Conservation (phyloP, 1,140 invertebrate species). For the Scaptomyza montana region DNA sequence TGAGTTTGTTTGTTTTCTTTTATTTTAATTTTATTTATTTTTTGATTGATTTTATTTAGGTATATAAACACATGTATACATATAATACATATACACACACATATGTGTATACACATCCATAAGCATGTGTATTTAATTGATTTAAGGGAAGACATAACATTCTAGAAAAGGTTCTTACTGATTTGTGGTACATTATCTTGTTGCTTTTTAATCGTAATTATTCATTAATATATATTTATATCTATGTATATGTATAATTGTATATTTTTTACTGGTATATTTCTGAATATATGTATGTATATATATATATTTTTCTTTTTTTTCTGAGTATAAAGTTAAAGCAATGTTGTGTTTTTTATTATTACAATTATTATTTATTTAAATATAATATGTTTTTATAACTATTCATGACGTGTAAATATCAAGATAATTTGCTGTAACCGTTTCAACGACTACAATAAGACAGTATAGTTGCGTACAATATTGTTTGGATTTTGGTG, state of each 20-base stretch:
- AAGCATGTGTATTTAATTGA: constrained; percentile 61
- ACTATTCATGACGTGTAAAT: constrained; percentile 71
- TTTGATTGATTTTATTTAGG: constrained; percentile 4
- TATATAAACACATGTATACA: not conserved
- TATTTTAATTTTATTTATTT: constrained; percentile 1
- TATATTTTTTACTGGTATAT: constrained; percentile 65
- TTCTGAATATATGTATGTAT: constrained; percentile 39
- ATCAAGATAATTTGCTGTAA: constrained; percentile 69
- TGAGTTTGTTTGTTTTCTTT: not conserved
- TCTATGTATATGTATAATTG: constrained; percentile 58
- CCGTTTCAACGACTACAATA: constrained; percentile 66
- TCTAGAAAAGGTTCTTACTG: constrained; percentile 79
- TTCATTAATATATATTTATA: constrained; percentile 25
- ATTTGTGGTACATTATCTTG: constrained; percentile 54
- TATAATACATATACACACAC: constrained; percentile 6
- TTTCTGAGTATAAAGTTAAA: constrained; percentile 40
- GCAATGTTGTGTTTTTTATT: constrained; percentile 25
- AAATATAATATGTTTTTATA: constrained; percentile 71
- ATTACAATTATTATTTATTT: constrained; percentile 29
- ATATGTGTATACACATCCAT: constrained; percentile 9
- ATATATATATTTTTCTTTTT: not conserved
- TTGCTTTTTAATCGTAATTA: constrained; percentile 6
- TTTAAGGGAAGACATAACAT: constrained; percentile 81
- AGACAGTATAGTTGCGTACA: constrained; percentile 52
- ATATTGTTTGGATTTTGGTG: constrained; percentile 57